Evolutionary conservation across 2,797 vertebrate species (phyloP), one percentile per base, ranked within the genome.

Genomic region (Loriculus beryllinus): DNA sequence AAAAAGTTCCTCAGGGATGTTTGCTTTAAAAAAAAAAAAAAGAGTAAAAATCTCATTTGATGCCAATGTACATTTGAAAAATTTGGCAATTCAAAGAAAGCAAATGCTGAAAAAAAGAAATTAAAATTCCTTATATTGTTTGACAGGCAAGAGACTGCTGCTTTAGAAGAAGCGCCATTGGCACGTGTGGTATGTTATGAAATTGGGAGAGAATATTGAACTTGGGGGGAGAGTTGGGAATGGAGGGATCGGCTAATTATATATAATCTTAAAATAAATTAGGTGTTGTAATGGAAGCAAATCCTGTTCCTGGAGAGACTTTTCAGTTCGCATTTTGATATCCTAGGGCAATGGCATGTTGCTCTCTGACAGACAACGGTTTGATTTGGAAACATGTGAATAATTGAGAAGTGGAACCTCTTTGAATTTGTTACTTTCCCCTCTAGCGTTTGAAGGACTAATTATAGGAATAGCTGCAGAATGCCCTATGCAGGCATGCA

Each of bases 201-300:
- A 96, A 93, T 94, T 77, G 62, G 82, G 88, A 95, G 64, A 91
- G 88, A 90, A 82, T 91, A 89, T 91, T 88, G 95, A 90, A 88
- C 72, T 70, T 19, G 14, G 35, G 17, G 39, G n/a, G 54, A 68
- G 57, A 31, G 54, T 92, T 74, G 49, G 56, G 84, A 82, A 87
- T 78, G 76, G 87, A 91, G 75, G 75, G 82, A 93, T 75, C 90
- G 77, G 52, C 87, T 97, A 96, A 96, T 96, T 96, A 96, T 94
- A 88, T 92, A 90, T 92, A 97, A 94, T 96, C 94, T 95, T 93
- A 90, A 96, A 96, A 95, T 94, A 93, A 97, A 94, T 91, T 89
- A 92, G 92, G 86, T 96, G 93, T 95, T 96, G 92, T 95, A 95
- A 95, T 95, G 92, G 95, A 97, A 96, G 94, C 80, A 92, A 91